Conservation (phyloP, 2,797 vertebrate genomes). For the Tinamus major region DNA sequence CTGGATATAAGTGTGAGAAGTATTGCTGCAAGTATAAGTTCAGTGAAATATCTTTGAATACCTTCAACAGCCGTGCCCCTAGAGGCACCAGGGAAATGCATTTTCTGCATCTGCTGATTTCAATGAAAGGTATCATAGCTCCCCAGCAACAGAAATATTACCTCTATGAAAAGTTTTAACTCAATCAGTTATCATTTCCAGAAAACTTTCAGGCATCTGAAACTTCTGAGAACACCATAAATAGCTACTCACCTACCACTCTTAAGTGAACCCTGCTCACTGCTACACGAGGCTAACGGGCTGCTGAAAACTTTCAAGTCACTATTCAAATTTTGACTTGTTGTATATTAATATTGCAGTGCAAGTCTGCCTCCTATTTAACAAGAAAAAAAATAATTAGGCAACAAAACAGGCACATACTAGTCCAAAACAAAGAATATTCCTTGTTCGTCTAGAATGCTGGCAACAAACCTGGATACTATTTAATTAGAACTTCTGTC, state of each 20-base stretch:
- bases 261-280: not conserved
- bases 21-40: not conserved
- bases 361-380: not conserved
- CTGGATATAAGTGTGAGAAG: not conserved
- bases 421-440: slow-evolving; percentile 6
- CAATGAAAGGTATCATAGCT: not conserved
- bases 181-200: not conserved
- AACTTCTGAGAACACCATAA: not conserved
- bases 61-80: not conserved
- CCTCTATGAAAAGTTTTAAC: not conserved
- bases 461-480: not conserved
- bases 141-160: not conserved
- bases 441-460: not conserved
- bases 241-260: not conserved
- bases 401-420: not conserved
- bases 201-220: not conserved
- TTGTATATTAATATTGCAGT: not conserved
- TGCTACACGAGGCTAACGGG: not conserved
- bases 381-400: not conserved
- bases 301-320: not conserved
- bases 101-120: not conserved
- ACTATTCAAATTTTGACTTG: not conserved
- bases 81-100: not conserved
- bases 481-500: not conserved
- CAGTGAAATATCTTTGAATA: not conserved